Conservation (phyloP, 2,888 invertebrate species). For the Andrena bicolor region DNA sequence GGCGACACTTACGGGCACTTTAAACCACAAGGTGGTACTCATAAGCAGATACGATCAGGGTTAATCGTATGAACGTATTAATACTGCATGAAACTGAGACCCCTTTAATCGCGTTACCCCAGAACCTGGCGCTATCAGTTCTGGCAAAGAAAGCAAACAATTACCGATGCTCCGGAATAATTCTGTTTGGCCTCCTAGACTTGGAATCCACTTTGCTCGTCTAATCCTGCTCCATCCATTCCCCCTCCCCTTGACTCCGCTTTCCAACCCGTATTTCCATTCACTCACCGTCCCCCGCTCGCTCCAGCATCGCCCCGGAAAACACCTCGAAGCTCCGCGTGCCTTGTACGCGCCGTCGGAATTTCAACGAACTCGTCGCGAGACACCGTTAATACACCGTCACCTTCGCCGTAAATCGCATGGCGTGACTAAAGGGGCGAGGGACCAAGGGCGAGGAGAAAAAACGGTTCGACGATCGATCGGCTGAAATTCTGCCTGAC, state of each 20-base stretch:
- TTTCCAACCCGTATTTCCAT: slow-evolving; percentile 40
- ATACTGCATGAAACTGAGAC: background rate
- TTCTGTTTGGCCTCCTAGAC: slow-evolving; percentile 43
- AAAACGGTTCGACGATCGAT: background rate
- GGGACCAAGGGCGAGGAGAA: background rate
- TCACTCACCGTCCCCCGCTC: slow-evolving; percentile 34
- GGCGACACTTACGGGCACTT: too few species aligned
- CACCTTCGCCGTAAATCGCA: slow-evolving; percentile 10
- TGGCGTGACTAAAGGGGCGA: background rate
- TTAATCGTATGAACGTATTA: background rate
- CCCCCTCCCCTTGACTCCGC: background rate
- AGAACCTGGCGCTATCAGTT: slow-evolving; percentile 7
- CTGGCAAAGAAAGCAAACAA: slow-evolving; percentile 47
- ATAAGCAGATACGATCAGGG: background rate
- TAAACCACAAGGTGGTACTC: too few species aligned
- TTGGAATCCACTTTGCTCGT: slow-evolving; percentile 57
- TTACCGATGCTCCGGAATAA: slow-evolving; percentile 52
- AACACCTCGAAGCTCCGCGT: slow-evolving; percentile 20
- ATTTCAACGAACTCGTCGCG: slow-evolving; percentile 31
- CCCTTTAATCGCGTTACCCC: background rate
- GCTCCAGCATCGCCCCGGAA: slow-evolving; percentile 20
- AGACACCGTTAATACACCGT: slow-evolving; percentile 25
- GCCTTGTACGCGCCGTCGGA: slow-evolving; percentile 19
- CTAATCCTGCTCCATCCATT: slow-evolving; percentile 45
- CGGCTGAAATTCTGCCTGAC: slow-evolving; percentile 22